Evolutionary conservation across 2,113 vertebrate species (phyloP).

Genomic region (Pagrus major): DNA sequence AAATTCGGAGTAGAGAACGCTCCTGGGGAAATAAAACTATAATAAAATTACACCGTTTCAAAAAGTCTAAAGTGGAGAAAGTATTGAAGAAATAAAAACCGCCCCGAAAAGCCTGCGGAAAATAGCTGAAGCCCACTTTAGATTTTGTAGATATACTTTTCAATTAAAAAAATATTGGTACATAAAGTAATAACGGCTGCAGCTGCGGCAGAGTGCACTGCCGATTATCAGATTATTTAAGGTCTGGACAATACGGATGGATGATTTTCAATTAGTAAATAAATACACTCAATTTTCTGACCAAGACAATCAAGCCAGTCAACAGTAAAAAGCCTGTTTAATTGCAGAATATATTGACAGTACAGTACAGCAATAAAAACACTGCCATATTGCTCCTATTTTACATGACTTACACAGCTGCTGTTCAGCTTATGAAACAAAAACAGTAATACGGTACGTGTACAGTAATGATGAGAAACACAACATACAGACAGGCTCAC

Average conservation of each 20-base stretch:
- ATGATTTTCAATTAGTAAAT: not conserved
- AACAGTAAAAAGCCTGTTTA: slow-evolving; percentile 79
- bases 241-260: not conserved
- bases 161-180: slow-evolving; percentile 2
- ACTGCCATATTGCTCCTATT: slow-evolving; percentile 78
- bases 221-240: not conserved
- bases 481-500: slow-evolving; percentile 72
- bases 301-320: slow-evolving; percentile 28
- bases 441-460: slow-evolving; percentile 70
- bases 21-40: not conserved
- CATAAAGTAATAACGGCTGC: not conserved
- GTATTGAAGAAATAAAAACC: slow-evolving; percentile 5
- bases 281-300: not conserved
- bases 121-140: not conserved
- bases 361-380: slow-evolving; percentile 80
- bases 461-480: slow-evolving; percentile 72
- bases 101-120: slow-evolving; percentile 8
- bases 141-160: not conserved
- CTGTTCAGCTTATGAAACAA: slow-evolving; percentile 72
- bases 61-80: not conserved
- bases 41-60: slow-evolving; percentile 3
- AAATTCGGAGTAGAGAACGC: not conserved
- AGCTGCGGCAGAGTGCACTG: not conserved
- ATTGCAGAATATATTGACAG: slow-evolving; percentile 81
- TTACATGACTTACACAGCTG: slow-evolving; percentile 78